phyloP scores from a whole-genome alignment of 1,140 invertebrate genomes.

The Spodoptera litura region DNA sequence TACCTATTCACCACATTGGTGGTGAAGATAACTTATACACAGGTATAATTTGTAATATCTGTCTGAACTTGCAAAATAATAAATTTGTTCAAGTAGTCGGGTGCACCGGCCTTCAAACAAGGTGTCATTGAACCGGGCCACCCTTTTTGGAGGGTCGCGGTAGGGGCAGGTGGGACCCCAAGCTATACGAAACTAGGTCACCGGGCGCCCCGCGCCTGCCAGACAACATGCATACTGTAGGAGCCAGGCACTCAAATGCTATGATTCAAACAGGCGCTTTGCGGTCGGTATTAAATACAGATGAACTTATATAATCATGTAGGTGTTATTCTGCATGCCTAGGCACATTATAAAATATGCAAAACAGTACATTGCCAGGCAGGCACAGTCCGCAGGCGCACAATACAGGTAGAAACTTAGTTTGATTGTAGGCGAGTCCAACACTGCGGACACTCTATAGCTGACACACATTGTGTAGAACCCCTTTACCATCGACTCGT shows the following conservation, averaged over 20 bases:
- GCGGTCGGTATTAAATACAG: no score
- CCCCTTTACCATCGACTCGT: slow-evolving; percentile 1
- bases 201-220: background rate
- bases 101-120: slow-evolving; percentile 49
- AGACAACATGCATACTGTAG: no score
- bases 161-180: slow-evolving; percentile 46
- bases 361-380: background rate
- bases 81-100: background rate
- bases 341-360: background rate
- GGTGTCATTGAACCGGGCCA: slow-evolving; percentile 43
- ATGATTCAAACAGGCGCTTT: no score
- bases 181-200: slow-evolving; percentile 36
- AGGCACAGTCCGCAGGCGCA: background rate
- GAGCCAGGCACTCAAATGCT: no score
- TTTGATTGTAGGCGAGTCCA: slow-evolving; percentile 14
- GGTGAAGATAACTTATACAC: no score
- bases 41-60: no score
- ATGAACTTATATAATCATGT: no score
- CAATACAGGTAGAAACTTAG: slow-evolving; percentile 8
- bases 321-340: no score
- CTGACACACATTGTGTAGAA: slow-evolving; percentile 1
- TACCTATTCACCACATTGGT: no score
- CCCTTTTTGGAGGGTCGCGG: slow-evolving; percentile 45
- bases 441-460: background rate
- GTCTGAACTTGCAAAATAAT: background rate